A percentile compares a stretch with the other conserved stretches of the same genome.
Conservation (phyloP, 2,113 vertebrate species). For the Labrus mixtus region DNA sequence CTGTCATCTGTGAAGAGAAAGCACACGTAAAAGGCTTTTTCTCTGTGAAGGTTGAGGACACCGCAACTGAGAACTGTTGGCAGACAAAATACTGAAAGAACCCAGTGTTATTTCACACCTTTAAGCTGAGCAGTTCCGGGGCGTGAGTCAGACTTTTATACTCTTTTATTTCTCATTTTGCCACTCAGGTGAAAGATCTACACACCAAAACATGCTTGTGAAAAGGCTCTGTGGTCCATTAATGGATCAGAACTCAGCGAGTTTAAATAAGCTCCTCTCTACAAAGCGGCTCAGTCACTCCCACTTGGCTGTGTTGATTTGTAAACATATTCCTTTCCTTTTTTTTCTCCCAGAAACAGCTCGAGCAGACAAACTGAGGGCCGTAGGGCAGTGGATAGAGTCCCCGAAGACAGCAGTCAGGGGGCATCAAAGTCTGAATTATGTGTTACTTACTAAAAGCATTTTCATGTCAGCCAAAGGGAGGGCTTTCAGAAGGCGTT, state of each 20-base stretch:
- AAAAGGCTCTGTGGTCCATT: constrained; percentile 35
- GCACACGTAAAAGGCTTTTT: constrained; percentile 28
- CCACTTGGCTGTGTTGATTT: constrained; percentile 59
- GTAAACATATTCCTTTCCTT: constrained; percentile 57
- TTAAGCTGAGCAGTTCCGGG: constrained; percentile 22
- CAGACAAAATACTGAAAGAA: constrained; percentile 39
- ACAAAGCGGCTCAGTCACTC: constrained; percentile 22
- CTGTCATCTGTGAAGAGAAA: constrained; percentile 52
- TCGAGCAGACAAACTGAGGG: constrained; percentile 28
- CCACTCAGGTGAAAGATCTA: constrained; percentile 40
- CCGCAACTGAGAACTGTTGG: constrained; percentile 24
- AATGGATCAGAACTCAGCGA: constrained; percentile 33
- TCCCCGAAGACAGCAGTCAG: constrained; percentile 48
- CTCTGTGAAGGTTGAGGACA: not conserved
- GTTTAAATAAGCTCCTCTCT: constrained; percentile 30
- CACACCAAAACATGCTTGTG: constrained; percentile 46
- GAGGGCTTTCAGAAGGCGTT: constrained; percentile 48
- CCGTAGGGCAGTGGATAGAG: constrained; percentile 21
- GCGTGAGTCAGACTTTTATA: constrained; percentile 18
- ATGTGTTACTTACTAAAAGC: constrained; percentile 45
- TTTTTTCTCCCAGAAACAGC: not conserved
- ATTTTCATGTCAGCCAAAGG: constrained; percentile 52
- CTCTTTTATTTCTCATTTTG: constrained; percentile 28
- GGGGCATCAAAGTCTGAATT: constrained; percentile 58
- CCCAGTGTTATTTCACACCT: constrained; percentile 35